A percentile compares a stretch with the other conserved stretches of the same genome.
Evolutionary conservation across 2,797 vertebrate genomes (phyloP).

Genomic region (Ptychadena robeensis): DNA sequence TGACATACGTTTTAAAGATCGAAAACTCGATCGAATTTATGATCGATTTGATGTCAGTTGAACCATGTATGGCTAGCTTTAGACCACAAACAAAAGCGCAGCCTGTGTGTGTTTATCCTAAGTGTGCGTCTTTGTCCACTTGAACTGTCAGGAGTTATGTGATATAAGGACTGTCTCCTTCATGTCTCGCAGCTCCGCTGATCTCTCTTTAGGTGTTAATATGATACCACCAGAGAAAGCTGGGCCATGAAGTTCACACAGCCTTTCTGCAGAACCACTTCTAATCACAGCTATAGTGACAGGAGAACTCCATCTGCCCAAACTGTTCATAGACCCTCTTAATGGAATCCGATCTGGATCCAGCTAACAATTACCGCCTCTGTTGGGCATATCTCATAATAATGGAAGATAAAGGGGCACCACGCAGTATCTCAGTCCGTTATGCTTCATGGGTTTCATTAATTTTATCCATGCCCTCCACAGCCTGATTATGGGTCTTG

Average conservation of each 20-base stretch:
- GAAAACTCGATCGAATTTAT: no score
- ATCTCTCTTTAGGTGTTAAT: constrained; percentile 32
- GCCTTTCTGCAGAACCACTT: constrained; percentile 28
- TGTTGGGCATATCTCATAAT: constrained; percentile 20
- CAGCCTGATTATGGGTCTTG: neutral
- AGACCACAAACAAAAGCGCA: neutral
- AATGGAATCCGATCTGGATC: constrained; percentile 20
- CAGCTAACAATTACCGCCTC: constrained; percentile 46
- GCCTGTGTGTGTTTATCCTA: neutral
- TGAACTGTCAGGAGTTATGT: constrained; percentile 8
- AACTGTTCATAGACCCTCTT: constrained; percentile 5
- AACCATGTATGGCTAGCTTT: neutral
- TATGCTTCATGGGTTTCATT: constrained; percentile 3
- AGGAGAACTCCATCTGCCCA: constrained; percentile 40
- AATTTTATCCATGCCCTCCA: constrained; percentile 22
- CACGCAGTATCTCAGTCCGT: constrained; percentile 10
- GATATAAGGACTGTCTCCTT: constrained; percentile 19
- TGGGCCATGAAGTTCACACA: constrained; percentile 39
- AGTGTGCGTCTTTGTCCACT: constrained; percentile 22
- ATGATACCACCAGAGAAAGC: constrained; percentile 42
- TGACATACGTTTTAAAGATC: no score
- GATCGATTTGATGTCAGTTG: no score
- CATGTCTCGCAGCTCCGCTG: constrained; percentile 33
- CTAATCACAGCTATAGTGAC: constrained; percentile 38
- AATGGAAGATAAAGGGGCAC: neutral